Conservation (phyloP, 2,888 invertebrate species). For the Lasioglossum morio region DNA sequence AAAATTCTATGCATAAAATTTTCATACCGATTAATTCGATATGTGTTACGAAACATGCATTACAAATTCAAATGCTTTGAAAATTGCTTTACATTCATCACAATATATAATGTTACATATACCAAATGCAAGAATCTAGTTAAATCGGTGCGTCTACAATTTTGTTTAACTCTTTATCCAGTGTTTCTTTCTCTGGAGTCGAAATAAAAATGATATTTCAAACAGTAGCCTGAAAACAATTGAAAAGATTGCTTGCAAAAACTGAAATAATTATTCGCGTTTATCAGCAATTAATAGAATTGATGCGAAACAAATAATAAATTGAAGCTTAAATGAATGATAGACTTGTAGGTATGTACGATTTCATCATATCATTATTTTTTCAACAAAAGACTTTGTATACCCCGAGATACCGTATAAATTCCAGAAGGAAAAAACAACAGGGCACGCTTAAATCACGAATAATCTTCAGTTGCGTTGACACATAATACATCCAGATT, state of each 20-base stretch:
- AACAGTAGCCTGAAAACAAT: not conserved
- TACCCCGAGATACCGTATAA: not conserved
- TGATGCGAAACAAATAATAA: not conserved
- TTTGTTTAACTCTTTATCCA: not conserved
- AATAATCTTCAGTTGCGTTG: constrained; percentile 4
- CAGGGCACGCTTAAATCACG: not conserved
- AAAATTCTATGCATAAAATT: constrained; percentile 60
- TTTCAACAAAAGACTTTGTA: not conserved
- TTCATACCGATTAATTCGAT: not conserved
- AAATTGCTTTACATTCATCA: not conserved
- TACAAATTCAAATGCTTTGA: not conserved
- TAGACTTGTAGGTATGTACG: not conserved
- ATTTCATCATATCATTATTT: not conserved
- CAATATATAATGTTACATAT: not conserved
- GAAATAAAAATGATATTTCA: not conserved
- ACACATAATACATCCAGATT: not conserved
- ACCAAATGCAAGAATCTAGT: not conserved
- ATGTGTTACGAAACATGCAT: not conserved
- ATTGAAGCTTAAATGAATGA: not conserved
- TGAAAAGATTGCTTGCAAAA: not conserved
- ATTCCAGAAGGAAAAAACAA: not conserved
- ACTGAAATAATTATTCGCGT: not conserved
- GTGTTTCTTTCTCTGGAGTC: not conserved
- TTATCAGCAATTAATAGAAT: not conserved
- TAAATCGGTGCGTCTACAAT: not conserved